phyloP scores from a whole-genome alignment of 1,140 invertebrate species.

The Rhagoletis zephyria region DNA sequence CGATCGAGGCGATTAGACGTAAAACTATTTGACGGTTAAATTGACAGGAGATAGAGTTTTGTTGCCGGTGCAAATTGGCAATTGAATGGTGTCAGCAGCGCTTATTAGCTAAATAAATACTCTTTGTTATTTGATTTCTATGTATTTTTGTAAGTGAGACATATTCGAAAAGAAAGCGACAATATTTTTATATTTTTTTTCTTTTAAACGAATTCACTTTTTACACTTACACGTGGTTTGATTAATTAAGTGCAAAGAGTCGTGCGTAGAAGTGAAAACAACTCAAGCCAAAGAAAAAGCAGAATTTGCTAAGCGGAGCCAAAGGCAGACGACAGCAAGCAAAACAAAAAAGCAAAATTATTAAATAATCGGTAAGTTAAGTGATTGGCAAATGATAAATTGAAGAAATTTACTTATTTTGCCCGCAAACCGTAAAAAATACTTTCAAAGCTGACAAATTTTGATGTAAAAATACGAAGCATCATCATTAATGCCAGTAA shows the following conservation, averaged over 20 bases:
- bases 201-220: too few species aligned
- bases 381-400: background rate
- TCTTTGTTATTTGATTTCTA: too few species aligned
- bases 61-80: slow-evolving; percentile 1
- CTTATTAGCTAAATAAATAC: too few species aligned
- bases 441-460: too few species aligned
- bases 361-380: background rate
- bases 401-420: background rate
- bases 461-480: too few species aligned
- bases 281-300: background rate
- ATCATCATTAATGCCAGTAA: too few species aligned
- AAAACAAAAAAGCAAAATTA: background rate
- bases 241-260: background rate
- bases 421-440: too few species aligned
- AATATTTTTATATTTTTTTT: too few species aligned
- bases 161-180: too few species aligned
- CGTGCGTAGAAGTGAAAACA: background rate
- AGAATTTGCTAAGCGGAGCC: background rate
- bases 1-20: background rate
- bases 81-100: background rate
- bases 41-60: background rate
- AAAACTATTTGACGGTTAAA: background rate
- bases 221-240: too few species aligned
- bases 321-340: background rate
- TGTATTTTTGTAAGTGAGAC: too few species aligned